Evolutionary conservation across 2,888 invertebrate species (phyloP), one percentile per base, ranked within the genome.

Genomic region (Hirtodrosophila trivittata): DNA sequence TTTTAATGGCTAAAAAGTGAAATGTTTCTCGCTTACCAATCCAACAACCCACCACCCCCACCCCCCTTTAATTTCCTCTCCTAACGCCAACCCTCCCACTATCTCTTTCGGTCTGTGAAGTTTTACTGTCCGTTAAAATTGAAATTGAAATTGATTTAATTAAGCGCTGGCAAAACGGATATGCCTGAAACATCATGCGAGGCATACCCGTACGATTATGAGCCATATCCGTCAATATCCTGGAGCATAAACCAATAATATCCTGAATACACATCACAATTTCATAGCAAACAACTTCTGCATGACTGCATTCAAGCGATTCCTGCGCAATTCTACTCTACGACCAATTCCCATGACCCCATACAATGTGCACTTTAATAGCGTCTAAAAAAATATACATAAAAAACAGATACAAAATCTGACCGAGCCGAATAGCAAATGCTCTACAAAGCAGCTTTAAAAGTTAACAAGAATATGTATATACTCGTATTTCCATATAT

Each of bases 81-180:
- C 0, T 13, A 2, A 45, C 5, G 33, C 5, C 28, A 12, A 21
- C 0, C 2, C 1, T 5, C n/a, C n/a, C 37, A 7, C n/a, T 16
- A 28, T 18, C 7, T 14, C 30, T 10, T n/a, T 14, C 9, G 8
- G 8, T 13, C n/a, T n/a, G n/a, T n/a, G n/a, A 21, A 21, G 5
- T 21, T 21, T 2, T 1, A 4, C 3, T 26, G 6, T 2, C 12
- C 45, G 8, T 38, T 37, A 2, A 14, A 32, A 21, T 32, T 35
- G 26, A 39, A 30, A 32, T 32, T 46, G 35, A 43, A 39, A 65
- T 47, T 51, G 60, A 64, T 68, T 72, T 58, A 73, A 77, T 74
- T 66, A 66, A 43, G 41, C 60, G 16, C 32, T 51, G 55, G 26
- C 12, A 62, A 49, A 57, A 51, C 41, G 50, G 28, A 66, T 38